Evolutionary conservation across 2,888 invertebrate species (phyloP).

Genomic region (Hedychridium roseum): DNA sequence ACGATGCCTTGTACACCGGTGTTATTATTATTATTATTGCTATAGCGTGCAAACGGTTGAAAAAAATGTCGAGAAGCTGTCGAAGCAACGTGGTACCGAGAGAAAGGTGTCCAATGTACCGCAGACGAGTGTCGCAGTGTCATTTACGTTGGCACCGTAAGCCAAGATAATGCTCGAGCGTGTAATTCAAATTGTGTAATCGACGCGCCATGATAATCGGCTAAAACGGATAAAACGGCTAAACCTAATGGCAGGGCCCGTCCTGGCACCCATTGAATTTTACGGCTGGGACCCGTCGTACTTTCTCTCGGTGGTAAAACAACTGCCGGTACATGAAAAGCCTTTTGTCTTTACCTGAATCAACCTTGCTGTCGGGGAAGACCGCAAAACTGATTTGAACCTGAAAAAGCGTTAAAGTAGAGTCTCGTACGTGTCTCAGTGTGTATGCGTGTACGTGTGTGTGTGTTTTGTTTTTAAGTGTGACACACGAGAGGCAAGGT

Average conservation of each 20-base stretch:
- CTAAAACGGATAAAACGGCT: too few species aligned
- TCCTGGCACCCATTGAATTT: too few species aligned
- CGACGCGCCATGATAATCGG: too few species aligned
- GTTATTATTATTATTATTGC: constrained; percentile 48
- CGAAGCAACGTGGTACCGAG: constrained; percentile 46
- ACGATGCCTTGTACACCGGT: constrained; percentile 38
- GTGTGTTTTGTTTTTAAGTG: too few species aligned
- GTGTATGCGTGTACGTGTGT: too few species aligned
- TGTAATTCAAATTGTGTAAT: too few species aligned
- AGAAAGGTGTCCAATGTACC: constrained; percentile 37
- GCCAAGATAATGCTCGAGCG: too few species aligned
- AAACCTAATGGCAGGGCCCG: too few species aligned
- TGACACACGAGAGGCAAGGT: too few species aligned
- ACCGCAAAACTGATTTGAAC: constrained; percentile 61
- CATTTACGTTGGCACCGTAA: too few species aligned
- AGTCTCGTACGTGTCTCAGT: constrained; percentile 34
- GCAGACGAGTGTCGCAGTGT: too few species aligned
- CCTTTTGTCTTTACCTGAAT: constrained; percentile 61
- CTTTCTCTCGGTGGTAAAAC: constrained; percentile 52
- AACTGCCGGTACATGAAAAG: constrained; percentile 45
- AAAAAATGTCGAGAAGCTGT: constrained; percentile 48
- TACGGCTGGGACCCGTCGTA: too few species aligned
- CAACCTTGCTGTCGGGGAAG: constrained; percentile 60
- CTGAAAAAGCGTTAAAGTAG: constrained; percentile 59
- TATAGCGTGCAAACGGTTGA: constrained; percentile 51